Conservation (phyloP, 2,797 vertebrate genomes). For the Rhabdomys pumilio region DNA sequence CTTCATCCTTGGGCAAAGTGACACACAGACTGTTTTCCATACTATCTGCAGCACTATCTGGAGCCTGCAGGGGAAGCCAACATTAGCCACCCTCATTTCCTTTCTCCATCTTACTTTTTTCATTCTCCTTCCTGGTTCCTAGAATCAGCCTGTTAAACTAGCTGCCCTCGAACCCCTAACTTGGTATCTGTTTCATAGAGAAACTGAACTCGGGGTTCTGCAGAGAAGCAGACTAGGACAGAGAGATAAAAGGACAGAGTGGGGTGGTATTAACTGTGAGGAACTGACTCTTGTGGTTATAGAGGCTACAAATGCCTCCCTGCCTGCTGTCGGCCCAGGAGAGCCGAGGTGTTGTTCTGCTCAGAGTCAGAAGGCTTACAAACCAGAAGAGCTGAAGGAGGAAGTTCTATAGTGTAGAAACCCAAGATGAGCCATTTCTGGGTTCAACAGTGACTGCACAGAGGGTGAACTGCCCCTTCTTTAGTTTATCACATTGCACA, state of each 20-base stretch:
- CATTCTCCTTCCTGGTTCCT: background rate
- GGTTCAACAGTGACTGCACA: background rate
- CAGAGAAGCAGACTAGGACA: background rate
- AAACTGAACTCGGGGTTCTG: background rate
- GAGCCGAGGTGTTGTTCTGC: background rate
- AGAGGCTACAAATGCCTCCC: too few species aligned
- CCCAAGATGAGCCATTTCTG: background rate
- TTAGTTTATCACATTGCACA: background rate
- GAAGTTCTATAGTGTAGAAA: background rate
- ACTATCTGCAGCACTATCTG: accelerated
- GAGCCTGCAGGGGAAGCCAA: background rate
- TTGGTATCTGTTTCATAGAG: background rate
- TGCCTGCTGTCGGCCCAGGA: too few species aligned
- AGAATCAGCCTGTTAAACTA: background rate
- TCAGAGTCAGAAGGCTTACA: background rate
- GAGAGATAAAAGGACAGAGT: background rate
- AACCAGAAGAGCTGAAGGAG: background rate
- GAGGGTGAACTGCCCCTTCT: background rate
- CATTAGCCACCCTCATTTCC: background rate
- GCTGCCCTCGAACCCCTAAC: background rate
- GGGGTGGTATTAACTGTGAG: background rate
- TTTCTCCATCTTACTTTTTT: background rate
- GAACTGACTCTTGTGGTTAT: background rate
- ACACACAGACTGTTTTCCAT: background rate
- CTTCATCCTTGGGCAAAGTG: background rate